Conservation (phyloP, 2,113 vertebrate genomes). For the Saccopteryx leptura region DNA sequence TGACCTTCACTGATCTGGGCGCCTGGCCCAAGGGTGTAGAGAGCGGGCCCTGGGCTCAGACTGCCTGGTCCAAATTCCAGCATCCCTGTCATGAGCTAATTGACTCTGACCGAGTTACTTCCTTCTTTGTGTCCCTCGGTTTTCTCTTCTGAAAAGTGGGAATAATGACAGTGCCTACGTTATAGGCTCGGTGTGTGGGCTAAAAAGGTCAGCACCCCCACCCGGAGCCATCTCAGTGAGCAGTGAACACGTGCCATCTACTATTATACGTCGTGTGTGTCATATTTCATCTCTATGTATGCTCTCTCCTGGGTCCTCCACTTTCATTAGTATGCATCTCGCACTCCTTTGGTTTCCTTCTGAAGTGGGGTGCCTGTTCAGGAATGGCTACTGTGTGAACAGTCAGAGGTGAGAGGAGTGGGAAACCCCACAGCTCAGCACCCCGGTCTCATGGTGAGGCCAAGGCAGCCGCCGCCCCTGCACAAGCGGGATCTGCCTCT, state of each 20-base stretch:
- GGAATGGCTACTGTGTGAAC: no score
- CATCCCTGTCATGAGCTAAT: neutral
- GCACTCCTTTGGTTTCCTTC: neutral
- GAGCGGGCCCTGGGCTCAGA: no score
- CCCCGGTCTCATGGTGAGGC: neutral
- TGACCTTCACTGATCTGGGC: fast-evolving
- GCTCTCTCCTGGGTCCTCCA: neutral
- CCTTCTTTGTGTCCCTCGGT: neutral
- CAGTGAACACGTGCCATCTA: fast-evolving
- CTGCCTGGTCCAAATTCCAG: neutral
- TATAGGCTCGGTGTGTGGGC: neutral
- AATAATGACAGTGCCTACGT: neutral
- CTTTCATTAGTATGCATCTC: neutral
- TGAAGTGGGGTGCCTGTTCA: neutral
- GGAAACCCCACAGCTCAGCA: neutral
- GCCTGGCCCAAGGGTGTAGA: neutral
- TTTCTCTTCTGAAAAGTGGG: neutral
- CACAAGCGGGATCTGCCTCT: neutral
- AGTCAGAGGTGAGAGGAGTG: neutral
- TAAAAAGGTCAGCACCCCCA: neutral
- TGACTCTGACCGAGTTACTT: neutral
- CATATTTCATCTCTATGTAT: no score
- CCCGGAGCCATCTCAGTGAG: neutral
- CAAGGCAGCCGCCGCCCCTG: neutral
- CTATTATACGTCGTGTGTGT: no score